phyloP scores from a whole-genome alignment of 2,113 vertebrate genomes.

The Nanorana parkeri region DNA sequence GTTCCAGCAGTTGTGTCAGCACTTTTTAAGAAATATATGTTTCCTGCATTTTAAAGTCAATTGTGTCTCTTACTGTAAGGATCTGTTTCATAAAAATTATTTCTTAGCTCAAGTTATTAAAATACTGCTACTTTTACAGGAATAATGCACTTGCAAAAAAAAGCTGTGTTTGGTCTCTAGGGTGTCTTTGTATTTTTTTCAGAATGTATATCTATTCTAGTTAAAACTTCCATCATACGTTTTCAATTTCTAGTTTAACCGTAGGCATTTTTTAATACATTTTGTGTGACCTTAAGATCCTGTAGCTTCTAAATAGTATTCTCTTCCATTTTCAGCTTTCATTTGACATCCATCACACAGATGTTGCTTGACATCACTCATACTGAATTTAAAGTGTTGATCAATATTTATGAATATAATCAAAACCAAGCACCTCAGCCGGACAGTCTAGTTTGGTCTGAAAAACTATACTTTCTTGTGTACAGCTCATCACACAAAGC shows the following conservation, averaged over 20 bases:
- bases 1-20: no score
- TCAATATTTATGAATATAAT: no score
- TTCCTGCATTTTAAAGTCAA: no score
- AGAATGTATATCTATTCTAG: constrained; percentile 16
- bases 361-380: no score
- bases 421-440: background rate
- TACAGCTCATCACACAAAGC: no score
- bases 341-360: no score
- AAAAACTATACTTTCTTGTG: no score
- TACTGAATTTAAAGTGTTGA: no score
- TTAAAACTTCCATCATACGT: constrained; percentile 3
- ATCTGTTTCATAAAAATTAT: constrained; percentile 6
- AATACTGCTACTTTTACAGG: constrained; percentile 1
- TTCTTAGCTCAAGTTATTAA: background rate
- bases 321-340: background rate
- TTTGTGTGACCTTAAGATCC: constrained; percentile 41
- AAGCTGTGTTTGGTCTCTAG: constrained; percentile 21
- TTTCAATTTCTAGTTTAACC: constrained; percentile 38
- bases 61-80: constrained; percentile 21
- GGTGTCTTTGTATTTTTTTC: constrained; percentile 38
- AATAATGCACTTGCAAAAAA: constrained; percentile 22
- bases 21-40: no score
- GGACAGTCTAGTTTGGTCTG: no score
- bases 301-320: constrained; percentile 23
- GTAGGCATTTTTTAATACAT: constrained; percentile 49